phyloP scores from a whole-genome alignment of 2,797 vertebrate species.

The Taeniopygia guttata region DNA sequence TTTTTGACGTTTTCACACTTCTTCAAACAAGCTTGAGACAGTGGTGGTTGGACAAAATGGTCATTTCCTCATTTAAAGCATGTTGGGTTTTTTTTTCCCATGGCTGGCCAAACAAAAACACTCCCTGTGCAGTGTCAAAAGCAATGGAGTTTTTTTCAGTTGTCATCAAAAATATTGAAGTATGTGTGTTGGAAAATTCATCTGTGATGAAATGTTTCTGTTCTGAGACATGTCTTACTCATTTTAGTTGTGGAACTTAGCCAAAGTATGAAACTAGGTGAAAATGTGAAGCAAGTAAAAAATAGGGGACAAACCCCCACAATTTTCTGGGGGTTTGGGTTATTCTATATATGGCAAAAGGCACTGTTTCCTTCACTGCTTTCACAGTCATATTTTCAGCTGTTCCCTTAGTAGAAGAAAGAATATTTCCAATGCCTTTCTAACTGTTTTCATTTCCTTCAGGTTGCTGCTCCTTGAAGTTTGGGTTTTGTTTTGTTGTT shows the following conservation, averaged over 20 bases:
- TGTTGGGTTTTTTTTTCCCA: not conserved
- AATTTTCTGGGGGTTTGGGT: not conserved
- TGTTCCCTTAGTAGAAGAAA: not conserved
- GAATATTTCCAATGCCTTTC: not conserved
- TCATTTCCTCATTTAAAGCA: not conserved
- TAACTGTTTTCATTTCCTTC: not conserved
- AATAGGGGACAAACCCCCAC: not conserved
- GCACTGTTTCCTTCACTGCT: not conserved
- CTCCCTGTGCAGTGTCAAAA: not conserved
- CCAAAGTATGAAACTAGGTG: not conserved
- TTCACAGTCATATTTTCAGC: not conserved
- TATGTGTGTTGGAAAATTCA: not conserved
- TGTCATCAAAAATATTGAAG: constrained; percentile 7
- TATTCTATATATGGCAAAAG: not conserved
- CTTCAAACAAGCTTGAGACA: constrained; percentile 3
- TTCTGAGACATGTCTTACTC: constrained; percentile 16
- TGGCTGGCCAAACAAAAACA: not conserved
- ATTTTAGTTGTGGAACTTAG: not conserved
- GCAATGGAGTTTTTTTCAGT: not conserved
- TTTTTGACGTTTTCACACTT: constrained; percentile 13
- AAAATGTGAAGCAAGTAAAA: constrained; percentile 25
- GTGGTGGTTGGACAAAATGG: not conserved
- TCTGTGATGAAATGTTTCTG: constrained; percentile 9
- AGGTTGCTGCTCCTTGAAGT: not conserved
- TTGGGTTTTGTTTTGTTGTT: too few relatives aligned